Percentiles rank a stretch among this genome's conserved stretches.
These are phyloP conservation scores for Copidosoma floridanum DNA, from an alignment of 1,140 invertebrate genomes.

Conservation along the genomic window DNA sequence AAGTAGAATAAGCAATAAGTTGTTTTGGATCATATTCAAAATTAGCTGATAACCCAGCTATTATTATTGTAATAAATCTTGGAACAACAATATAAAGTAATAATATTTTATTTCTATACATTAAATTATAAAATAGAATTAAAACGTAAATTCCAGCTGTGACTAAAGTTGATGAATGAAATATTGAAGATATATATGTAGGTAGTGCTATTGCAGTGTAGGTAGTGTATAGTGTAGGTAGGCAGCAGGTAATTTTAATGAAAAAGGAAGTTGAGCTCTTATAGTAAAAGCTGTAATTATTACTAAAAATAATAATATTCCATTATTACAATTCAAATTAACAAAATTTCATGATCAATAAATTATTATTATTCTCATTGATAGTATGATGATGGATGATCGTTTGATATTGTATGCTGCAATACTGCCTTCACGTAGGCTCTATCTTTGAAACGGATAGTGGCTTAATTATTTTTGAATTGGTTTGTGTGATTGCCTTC, in stretches of 20 bases:
- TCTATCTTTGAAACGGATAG: no score
- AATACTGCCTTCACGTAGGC: no score
- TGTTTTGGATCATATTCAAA: slow-evolving; percentile 68
- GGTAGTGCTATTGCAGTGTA: slow-evolving; percentile 71
- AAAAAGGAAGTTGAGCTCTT: slow-evolving; percentile 74
- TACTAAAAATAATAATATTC: slow-evolving; percentile 53
- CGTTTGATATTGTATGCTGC: no score
- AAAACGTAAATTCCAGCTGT: slow-evolving; percentile 71
- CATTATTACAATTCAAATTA: slow-evolving; percentile 51
- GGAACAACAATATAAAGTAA: slow-evolving; percentile 53
- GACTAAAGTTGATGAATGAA: slow-evolving; percentile 74
- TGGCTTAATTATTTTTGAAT: no score
- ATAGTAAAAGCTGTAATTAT: slow-evolving; percentile 65
- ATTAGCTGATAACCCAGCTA: slow-evolving; percentile 60
- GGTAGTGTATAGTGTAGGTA: no score
- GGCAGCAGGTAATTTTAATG: slow-evolving; percentile 66
- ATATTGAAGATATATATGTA: slow-evolving; percentile 68
- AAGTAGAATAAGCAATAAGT: slow-evolving; percentile 71
- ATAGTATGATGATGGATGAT: no score
- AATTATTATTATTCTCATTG: slow-evolving; percentile 61
- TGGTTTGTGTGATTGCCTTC: no score
- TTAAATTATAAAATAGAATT: slow-evolving; percentile 61
- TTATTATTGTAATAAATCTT: slow-evolving; percentile 61
- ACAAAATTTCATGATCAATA: slow-evolving; percentile 58
- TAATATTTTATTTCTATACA: slow-evolving; percentile 24